Evolutionary conservation across 2,113 vertebrate species (phyloP), one percentile per base, ranked within the genome.

Genomic region (Alexandromys fortis): DNA sequence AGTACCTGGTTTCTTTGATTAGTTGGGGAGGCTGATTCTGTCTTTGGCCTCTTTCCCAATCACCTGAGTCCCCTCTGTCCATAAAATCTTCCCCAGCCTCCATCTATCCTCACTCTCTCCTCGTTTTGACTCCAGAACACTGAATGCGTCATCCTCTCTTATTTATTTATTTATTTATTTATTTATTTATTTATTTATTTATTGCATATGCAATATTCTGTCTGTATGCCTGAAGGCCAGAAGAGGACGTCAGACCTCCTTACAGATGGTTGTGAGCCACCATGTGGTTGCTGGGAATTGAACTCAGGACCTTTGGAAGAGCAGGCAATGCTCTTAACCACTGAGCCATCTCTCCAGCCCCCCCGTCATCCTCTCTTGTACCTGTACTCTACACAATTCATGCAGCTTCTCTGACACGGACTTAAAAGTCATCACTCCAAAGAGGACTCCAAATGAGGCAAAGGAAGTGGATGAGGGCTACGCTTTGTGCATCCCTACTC

Each of bases 1-100:
- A 93, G 94, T 98, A 98, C 98, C 98, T 98, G 98, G 98, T 98
- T 97, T 92, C 28, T 89, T 97, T 92, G 42, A 68, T 67, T 65
- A 73, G 55, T 73, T n/a, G 26, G 21, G 38, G 26, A 81, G 93
- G 63, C 87, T 65, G 16, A 45, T 22, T 55, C 67, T 68, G 92
- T 17, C n/a, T 95, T 63, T 49, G 42, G 81, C 88, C 92, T 94
- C 85, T 92, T 96, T 33, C 38, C 26, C 0, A 2, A 26, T 22
- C 47, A 11, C 26, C 8, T 33, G 7, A n/a, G 13, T 21, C 35
- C 35, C 13, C 10, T 7, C 9, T 47, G 7, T 10, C 88, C 75
- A 47, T 33, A 92, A 47, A 10, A 21, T 19, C n/a, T 33, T 10
- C 21, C 26, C 21, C 5, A 42, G 63, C 55, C 11, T 79, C n/a